Conservation (phyloP, 2,888 invertebrate species). For the Nowickia ferox region DNA sequence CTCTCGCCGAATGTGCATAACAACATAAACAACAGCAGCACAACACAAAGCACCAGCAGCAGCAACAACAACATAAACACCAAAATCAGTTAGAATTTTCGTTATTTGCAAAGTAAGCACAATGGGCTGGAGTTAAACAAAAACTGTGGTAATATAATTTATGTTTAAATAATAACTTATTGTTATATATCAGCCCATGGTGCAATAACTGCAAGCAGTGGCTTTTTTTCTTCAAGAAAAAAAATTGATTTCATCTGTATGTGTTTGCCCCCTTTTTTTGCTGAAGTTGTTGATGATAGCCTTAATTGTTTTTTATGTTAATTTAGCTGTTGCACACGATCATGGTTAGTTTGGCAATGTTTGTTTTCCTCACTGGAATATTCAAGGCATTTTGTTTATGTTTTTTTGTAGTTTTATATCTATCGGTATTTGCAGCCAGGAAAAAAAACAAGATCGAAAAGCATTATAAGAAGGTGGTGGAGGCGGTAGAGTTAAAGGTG, state of each 20-base stretch:
- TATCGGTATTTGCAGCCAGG: conserved; percentile 53
- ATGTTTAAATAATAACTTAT: too few species aligned
- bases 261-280: conserved; percentile 10
- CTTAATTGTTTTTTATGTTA: conserved; percentile 77
- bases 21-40: conserved; percentile 34
- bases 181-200: conserved; percentile 10
- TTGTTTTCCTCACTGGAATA: conserved; percentile 49
- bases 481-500: conserved; percentile 60
- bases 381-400: conserved; percentile 7
- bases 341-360: conserved; percentile 66
- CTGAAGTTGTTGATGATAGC: conserved; percentile 72
- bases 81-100: conserved; percentile 72
- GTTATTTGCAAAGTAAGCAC: conserved; percentile 40
- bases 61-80: conserved; percentile 53
- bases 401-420: conserved; percentile 55
- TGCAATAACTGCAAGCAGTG: conserved; percentile 7
- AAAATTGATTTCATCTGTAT: conserved; percentile 21
- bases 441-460: not conserved
- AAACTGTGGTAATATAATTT: not conserved
- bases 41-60: conserved; percentile 11
- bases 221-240: not conserved
- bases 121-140: not conserved
- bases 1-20: conserved; percentile 53
- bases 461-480: conserved; percentile 59
- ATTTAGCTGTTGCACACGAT: conserved; percentile 75